phyloP scores from a whole-genome alignment of 1,140 invertebrate species.

The Laupala kohalensis region DNA sequence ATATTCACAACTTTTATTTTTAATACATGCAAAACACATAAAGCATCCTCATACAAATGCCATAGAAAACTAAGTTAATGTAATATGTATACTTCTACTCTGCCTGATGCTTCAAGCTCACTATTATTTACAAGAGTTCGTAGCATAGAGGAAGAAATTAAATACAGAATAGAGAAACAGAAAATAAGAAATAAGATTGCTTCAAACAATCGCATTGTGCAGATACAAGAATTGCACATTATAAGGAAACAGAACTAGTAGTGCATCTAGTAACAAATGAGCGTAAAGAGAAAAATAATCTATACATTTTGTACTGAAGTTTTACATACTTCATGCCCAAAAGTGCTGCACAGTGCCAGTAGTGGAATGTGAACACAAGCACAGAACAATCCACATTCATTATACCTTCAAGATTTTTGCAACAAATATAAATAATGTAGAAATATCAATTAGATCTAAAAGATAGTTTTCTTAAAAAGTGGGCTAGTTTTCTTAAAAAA shows the following conservation, averaged over 20 bases:
- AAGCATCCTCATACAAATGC: not conserved
- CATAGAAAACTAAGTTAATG: not conserved
- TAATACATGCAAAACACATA: not conserved
- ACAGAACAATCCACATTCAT: too few species aligned
- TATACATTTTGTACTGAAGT: not conserved
- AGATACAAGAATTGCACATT: not conserved
- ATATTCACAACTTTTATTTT: not conserved
- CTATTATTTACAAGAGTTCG: not conserved
- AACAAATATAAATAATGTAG: too few species aligned
- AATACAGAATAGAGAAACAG: not conserved
- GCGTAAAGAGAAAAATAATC: not conserved
- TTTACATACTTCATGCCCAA: not conserved
- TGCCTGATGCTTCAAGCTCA: not conserved
- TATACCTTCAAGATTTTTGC: too few species aligned
- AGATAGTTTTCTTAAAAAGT: too few species aligned
- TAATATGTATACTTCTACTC: not conserved
- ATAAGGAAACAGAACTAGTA: not conserved
- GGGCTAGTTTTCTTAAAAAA: too few species aligned
- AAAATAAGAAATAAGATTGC: not conserved
- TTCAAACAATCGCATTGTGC: too few species aligned
- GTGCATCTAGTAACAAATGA: not conserved
- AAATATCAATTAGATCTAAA: too few species aligned
- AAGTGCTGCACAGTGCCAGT: not conserved
- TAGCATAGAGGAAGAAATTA: not conserved
- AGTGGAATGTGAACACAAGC: not conserved